These are phyloP conservation scores for Piaya cayana DNA, from an alignment of 2,113 vertebrate species.

Conservation along the genomic window DNA sequence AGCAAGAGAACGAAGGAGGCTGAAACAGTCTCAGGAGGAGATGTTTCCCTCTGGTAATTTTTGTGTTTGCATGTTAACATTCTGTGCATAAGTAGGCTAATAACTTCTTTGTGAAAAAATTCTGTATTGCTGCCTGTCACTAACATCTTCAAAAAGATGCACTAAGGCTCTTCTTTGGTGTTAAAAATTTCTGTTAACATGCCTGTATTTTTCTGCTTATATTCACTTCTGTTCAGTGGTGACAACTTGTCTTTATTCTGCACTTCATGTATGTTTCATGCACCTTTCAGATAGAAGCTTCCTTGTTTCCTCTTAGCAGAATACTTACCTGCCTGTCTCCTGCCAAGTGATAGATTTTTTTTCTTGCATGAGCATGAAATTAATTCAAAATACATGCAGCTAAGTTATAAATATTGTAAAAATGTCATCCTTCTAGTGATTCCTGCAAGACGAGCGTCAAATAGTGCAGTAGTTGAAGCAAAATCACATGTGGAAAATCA, in stretches of 20 bases:
- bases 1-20: conserved; percentile 91
- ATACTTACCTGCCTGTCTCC: not conserved
- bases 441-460: conserved; percentile 73
- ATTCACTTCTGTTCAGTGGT: not conserved
- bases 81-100: not conserved
- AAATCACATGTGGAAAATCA: conserved; percentile 60
- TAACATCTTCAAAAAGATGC: not conserved
- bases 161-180: not conserved
- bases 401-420: conserved; percentile 23
- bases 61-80: not conserved
- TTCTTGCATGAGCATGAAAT: not conserved
- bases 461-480: conserved; percentile 65
- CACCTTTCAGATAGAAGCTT: not conserved
- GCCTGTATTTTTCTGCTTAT: not conserved
- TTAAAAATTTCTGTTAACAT: not conserved
- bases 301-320: not conserved
- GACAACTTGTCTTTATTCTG: not conserved
- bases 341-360: not conserved
- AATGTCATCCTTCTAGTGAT: conserved; percentile 65
- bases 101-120: not conserved
- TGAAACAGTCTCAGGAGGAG: conserved; percentile 88
- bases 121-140: not conserved
- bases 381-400: not conserved
- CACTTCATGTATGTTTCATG: too few species aligned
- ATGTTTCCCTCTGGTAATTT: conserved; percentile 77